phyloP scores from a whole-genome alignment of 2,797 vertebrate genomes.

The Melanotaenia boesemani region DNA sequence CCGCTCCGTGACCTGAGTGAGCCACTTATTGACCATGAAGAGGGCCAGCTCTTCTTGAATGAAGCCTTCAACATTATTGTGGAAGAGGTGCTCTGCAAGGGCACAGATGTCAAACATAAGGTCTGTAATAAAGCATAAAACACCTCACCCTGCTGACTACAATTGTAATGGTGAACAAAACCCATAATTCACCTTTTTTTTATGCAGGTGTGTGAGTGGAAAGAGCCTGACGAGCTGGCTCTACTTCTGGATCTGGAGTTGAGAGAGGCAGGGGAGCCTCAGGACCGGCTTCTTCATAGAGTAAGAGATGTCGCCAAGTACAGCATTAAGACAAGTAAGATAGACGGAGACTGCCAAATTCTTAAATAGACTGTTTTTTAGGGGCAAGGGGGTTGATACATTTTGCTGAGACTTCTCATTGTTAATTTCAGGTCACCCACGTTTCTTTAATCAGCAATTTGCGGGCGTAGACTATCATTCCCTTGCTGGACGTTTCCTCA shows the following conservation, averaged over 20 bases:
- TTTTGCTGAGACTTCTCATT: not conserved
- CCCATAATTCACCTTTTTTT: not conserved
- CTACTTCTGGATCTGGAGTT: slow-evolving; percentile 88
- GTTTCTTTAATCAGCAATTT: slow-evolving; percentile 91
- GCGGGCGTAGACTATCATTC: slow-evolving; percentile 88
- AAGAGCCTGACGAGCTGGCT: slow-evolving; percentile 84
- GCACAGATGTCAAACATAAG: slow-evolving; percentile 85
- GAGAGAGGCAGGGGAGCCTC: slow-evolving; percentile 80
- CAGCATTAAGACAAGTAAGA: slow-evolving; percentile 90
- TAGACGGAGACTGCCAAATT: not conserved
- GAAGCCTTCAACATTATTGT: slow-evolving; percentile 85
- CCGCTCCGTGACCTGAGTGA: slow-evolving; percentile 45
- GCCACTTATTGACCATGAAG: slow-evolving; percentile 66
- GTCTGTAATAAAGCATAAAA: slow-evolving; percentile 57
- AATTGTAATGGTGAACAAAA: not conserved
- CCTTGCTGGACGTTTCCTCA: slow-evolving; percentile 87
- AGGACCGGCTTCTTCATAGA: slow-evolving; percentile 80
- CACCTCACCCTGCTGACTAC: not conserved
- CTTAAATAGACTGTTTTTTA: not conserved
- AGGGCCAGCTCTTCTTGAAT: slow-evolving; percentile 83
- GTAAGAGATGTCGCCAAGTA: slow-evolving; percentile 86
- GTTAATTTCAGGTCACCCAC: slow-evolving; percentile 85
- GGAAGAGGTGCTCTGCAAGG: slow-evolving; percentile 86
- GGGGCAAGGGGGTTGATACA: not conserved
- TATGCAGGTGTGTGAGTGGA: slow-evolving; percentile 89